Evolutionary conservation across 2,888 invertebrate genomes (phyloP).

Genomic region (Synergus umbraculus): DNA sequence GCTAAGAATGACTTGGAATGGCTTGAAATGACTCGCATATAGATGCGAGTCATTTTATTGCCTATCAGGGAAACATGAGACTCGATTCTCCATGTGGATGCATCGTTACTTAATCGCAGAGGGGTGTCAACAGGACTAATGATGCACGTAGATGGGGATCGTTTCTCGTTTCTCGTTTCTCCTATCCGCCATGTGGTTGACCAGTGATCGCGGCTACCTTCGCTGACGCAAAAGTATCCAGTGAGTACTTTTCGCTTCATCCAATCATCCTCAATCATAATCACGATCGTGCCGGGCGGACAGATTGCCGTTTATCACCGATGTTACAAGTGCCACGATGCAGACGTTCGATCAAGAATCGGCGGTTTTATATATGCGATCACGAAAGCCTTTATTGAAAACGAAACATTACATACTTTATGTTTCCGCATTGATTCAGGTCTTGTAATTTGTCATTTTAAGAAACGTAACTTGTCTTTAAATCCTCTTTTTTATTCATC

Average conservation of each 20-base stretch:
- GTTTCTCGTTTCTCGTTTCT: slow-evolving; percentile 17
- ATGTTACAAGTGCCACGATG: slow-evolving; percentile 29
- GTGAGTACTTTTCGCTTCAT: slow-evolving; percentile 19
- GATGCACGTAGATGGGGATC: slow-evolving; percentile 44
- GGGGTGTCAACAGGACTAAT: slow-evolving; percentile 56
- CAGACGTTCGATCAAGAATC: slow-evolving; percentile 28
- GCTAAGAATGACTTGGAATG: slow-evolving; percentile 31
- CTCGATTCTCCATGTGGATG: slow-evolving; percentile 44
- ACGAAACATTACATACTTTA: neutral
- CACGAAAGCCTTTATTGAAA: neutral
- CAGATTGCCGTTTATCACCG: slow-evolving; percentile 39
- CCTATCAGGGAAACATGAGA: slow-evolving; percentile 23
- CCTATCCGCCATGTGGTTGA: neutral
- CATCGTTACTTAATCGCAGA: slow-evolving; percentile 54
- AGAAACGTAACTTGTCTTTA: no score
- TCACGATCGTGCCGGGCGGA: slow-evolving; percentile 22
- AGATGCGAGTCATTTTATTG: slow-evolving; percentile 45
- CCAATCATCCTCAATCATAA: slow-evolving; percentile 40
- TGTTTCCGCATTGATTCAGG: neutral
- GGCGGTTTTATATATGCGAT: neutral
- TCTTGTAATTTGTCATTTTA: neutral
- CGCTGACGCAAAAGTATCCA: slow-evolving; percentile 11
- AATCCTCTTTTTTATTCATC: no score
- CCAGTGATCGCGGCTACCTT: slow-evolving; percentile 4
- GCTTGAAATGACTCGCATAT: slow-evolving; percentile 50